Conservation (phyloP, 2,888 invertebrate genomes). For the Clivina fossor region DNA sequence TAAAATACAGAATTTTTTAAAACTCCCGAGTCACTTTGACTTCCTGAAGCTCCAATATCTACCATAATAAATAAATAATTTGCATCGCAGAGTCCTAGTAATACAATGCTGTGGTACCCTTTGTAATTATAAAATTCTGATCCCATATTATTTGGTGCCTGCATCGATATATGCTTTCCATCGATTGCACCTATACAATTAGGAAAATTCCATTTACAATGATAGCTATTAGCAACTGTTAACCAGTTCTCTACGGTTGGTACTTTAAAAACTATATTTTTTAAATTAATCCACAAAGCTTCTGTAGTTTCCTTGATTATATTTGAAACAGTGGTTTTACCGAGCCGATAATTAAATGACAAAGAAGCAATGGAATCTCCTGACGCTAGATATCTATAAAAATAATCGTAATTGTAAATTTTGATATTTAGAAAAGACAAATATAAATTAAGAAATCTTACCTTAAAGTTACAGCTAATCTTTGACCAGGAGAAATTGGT, state of each 20-base stretch:
- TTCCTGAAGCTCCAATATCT: conserved; percentile 36
- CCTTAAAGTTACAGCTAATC: conserved; percentile 42
- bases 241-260: conserved; percentile 7
- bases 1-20: conserved; percentile 25
- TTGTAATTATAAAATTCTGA: conserved; percentile 38
- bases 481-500: conserved; percentile 41
- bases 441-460: no score
- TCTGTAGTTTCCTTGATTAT: conserved; percentile 17
- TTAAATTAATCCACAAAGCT: conserved; percentile 8
- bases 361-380: conserved; percentile 15
- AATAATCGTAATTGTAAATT: no score
- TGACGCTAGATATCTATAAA: conserved; percentile 19
- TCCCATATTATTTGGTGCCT: conserved; percentile 35
- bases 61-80: conserved; percentile 37
- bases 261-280: conserved; percentile 9
- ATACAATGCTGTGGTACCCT: conserved; percentile 36
- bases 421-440: no score
- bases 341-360: conserved; percentile 13
- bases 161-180: conserved; percentile 22
- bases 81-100: conserved; percentile 37
- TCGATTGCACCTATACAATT: conserved; percentile 15
- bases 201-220: conserved; percentile 14
- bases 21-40: conserved; percentile 37
- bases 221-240: conserved; percentile 1
- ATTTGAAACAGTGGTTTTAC: conserved; percentile 22